phyloP scores from a whole-genome alignment of 2,797 vertebrate species.

The Parauchenoglanis punctatus region DNA sequence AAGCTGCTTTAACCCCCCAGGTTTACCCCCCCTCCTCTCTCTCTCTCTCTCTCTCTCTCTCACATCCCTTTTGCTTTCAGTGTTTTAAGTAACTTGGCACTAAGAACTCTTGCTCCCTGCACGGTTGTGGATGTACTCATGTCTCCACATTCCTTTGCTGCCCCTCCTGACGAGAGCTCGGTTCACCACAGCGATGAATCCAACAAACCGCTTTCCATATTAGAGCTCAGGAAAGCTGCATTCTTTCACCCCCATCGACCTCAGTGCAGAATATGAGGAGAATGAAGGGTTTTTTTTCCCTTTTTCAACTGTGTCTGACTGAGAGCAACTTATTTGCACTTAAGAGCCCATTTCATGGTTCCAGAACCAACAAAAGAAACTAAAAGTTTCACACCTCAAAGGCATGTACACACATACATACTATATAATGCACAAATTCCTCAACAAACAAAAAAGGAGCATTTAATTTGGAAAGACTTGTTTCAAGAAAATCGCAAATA shows the following conservation, averaged over 20 bases:
- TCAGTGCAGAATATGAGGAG: background rate
- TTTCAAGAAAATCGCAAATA: background rate
- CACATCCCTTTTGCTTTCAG: too few relatives aligned
- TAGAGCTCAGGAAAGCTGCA: slow-evolving; percentile 8
- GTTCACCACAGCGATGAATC: slow-evolving; percentile 14
- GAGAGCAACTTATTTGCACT: background rate
- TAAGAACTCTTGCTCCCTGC: background rate
- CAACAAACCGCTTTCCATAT: slow-evolving; percentile 4
- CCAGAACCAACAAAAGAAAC: background rate
- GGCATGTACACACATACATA: too few relatives aligned
- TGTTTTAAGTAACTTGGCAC: slow-evolving; percentile 14
- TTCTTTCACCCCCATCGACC: slow-evolving; percentile 51
- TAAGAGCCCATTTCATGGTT: background rate
- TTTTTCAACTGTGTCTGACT: background rate
- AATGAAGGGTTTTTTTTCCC: background rate
- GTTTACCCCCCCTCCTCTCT: background rate
- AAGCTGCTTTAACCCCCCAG: slow-evolving; percentile 35
- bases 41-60: background rate
- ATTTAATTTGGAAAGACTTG: background rate
- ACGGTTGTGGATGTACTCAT: background rate
- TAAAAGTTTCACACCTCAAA: background rate
- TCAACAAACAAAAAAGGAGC: background rate
- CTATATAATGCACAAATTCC: too few relatives aligned
- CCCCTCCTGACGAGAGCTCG: slow-evolving; percentile 24
- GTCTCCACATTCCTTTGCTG: slow-evolving; percentile 47